Conservation (phyloP, 2,888 invertebrate genomes). For the Drosophila melanocephala region DNA sequence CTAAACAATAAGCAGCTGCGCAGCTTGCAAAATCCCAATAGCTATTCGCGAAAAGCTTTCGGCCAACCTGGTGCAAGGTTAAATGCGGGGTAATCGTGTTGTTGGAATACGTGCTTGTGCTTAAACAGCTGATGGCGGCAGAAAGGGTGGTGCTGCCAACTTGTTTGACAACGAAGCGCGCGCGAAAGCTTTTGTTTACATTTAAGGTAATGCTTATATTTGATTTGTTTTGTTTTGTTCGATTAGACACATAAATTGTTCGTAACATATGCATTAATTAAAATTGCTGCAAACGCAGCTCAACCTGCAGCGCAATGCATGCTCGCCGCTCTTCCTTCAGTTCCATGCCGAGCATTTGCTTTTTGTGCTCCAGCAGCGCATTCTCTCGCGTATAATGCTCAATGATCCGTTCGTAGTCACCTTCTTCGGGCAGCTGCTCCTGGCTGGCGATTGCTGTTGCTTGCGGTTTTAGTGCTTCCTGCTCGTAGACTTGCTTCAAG, state of each 20-base stretch:
- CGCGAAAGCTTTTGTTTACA: conserved; percentile 26
- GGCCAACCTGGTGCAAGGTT: conserved; percentile 50
- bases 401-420: conserved; percentile 86
- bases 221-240: conserved; percentile 46
- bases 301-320: conserved; percentile 90
- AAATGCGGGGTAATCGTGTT: conserved; percentile 15
- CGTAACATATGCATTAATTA: conserved; percentile 42
- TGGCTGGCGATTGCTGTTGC: not conserved
- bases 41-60: conserved; percentile 56
- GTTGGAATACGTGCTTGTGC: conserved; percentile 19
- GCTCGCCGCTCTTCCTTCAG: conserved; percentile 91
- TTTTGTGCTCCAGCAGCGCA: conserved; percentile 89
- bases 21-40: conserved; percentile 67
- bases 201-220: conserved; percentile 40
- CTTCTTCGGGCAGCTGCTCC: conserved; percentile 45
- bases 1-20: conserved; percentile 63
- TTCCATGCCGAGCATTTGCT: conserved; percentile 89
- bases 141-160: conserved; percentile 48
- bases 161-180: conserved; percentile 14
- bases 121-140: conserved; percentile 37
- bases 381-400: conserved; percentile 88
- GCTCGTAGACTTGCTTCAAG: conserved; percentile 86
- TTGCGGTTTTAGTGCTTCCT: conserved; percentile 44
- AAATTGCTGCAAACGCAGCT: conserved; percentile 86
- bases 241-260: conserved; percentile 25